phyloP scores from a whole-genome alignment of 2,797 vertebrate genomes.

The Scarus forsteni region DNA sequence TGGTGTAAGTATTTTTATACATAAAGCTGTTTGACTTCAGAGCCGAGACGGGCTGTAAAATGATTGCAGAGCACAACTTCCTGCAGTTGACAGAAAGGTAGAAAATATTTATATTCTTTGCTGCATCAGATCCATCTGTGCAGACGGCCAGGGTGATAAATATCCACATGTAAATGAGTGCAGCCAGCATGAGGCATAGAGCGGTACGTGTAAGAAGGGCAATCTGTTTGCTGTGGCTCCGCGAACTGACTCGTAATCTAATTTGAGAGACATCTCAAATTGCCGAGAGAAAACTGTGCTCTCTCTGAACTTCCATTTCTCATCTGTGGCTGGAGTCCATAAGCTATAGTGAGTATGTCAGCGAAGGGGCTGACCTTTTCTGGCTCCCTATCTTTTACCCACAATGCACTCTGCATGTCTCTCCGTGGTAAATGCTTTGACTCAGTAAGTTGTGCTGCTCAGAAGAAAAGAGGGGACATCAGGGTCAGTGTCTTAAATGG shows the following conservation, averaged over 20 bases:
- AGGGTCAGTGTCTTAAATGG: conserved; percentile 32
- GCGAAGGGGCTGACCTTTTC: conserved; percentile 46
- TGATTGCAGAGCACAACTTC: conserved; percentile 10
- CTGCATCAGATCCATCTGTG: conserved; percentile 40
- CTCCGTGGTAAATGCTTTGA: conserved; percentile 21
- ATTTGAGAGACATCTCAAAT: conserved; percentile 31
- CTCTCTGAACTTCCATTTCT: conserved; percentile 40
- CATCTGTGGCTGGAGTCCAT: conserved; percentile 16
- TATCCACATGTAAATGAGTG: conserved; percentile 59
- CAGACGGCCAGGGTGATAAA: conserved; percentile 51
- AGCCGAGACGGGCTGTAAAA: conserved; percentile 22
- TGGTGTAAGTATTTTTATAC: conserved; percentile 7
- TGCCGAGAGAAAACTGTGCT: conserved; percentile 9
- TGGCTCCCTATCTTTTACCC: conserved; percentile 20
- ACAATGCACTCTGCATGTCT: conserved; percentile 5
- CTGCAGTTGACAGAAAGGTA: conserved; percentile 18
- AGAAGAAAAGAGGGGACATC: conserved; percentile 21
- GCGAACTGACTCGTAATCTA: conserved; percentile 33
- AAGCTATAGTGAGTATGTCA: conserved; percentile 8
- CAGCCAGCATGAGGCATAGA: conserved; percentile 31
- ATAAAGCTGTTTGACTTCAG: conserved; percentile 12
- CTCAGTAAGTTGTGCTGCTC: conserved; percentile 29
- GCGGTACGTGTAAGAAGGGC: conserved; percentile 35
- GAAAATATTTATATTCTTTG: conserved; percentile 32
- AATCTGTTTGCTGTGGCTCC: conserved; percentile 49